These are phyloP conservation scores for Brachionus koreanus DNA, from an alignment of 1,140 invertebrate species.

Conservation along the genomic window DNA sequence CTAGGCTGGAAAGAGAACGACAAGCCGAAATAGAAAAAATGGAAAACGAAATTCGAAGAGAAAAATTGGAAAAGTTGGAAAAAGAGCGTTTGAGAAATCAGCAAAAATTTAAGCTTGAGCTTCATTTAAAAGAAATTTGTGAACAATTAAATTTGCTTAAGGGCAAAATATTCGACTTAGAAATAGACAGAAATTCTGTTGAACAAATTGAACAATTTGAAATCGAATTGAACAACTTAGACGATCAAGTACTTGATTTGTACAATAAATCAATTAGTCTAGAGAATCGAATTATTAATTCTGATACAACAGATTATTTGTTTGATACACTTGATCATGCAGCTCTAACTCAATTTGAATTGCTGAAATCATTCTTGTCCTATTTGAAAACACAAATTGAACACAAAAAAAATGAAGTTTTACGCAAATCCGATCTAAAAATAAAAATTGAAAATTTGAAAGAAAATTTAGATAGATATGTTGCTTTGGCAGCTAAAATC, in stretches of 20 bases:
- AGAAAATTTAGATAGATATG: conserved; percentile 2
- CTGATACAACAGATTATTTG: background rate
- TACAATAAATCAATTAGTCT: conserved; percentile 17
- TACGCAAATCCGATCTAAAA: background rate
- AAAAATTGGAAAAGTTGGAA: conserved; percentile 6
- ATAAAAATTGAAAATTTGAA: background rate
- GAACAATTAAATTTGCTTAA: conserved; percentile 3
- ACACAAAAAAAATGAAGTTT: conserved; percentile 2
- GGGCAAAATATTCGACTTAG: background rate
- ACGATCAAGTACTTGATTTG: background rate
- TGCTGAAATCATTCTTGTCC: background rate
- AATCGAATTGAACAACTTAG: background rate
- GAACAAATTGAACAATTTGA: background rate
- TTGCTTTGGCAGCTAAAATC: background rate
- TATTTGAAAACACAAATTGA: conserved; percentile 16
- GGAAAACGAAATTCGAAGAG: background rate
- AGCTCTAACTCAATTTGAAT: conserved; percentile 21
- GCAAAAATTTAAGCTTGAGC: conserved; percentile 8
- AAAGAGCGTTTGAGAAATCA: conserved; percentile 17
- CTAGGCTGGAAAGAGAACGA: background rate
- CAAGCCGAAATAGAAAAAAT: background rate
- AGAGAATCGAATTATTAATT: background rate
- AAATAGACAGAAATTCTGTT: background rate
- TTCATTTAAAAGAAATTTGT: conserved; percentile 21
- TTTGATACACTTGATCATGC: conserved; percentile 22